Evolutionary conservation across 2,888 invertebrate species (phyloP), one percentile per base, ranked within the genome.

Genomic region (Oscheius sp.): DNA sequence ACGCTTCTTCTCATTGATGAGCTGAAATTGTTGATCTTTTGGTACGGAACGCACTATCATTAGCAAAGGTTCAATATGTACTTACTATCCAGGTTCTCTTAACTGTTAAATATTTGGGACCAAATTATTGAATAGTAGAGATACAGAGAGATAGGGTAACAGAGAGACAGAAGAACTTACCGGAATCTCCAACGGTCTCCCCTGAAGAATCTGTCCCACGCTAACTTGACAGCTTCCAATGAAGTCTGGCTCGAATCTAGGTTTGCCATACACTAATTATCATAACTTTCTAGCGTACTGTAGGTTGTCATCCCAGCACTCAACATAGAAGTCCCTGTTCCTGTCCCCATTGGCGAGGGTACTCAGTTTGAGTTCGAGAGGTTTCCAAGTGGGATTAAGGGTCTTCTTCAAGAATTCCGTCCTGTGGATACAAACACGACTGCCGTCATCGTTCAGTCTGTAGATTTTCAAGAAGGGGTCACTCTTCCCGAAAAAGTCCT

Each of bases 351-450:
- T 91, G 84, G 92, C 86, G 59, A 92, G 86, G 7, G 90, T 87
- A 55, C 91, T 87, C 0, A 91, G 88, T 32, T 90, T 89, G n/a
- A 92, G 80, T 2, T 89, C 89, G 74, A 92, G 90, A 4, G 90
- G 86, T 75, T 89, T 89, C 92, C 92, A 92, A 4, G 89, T 90
- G 13, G 92, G 92, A 84, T 92, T 91, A 55, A 91, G 84, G 9
- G 91, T 91, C 76, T 90, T 91, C 83, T 90, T 91, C 68, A 91
- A 89, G n/a, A 90, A 90, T 85, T 92, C 92, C 57, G 92, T 92
- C 29, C 84, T 78, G 73, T 85, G 82, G 7, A 84, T 84, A 51
- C 88, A 57, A 7, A 79, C 80, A 2, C 76, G 76, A 48, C 86
- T 85, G 77, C 83, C 84, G 74, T 86, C 85, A 21, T 79, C 80